Evolutionary conservation across 2,888 invertebrate species (phyloP).

Genomic region (Orthosia cruda): DNA sequence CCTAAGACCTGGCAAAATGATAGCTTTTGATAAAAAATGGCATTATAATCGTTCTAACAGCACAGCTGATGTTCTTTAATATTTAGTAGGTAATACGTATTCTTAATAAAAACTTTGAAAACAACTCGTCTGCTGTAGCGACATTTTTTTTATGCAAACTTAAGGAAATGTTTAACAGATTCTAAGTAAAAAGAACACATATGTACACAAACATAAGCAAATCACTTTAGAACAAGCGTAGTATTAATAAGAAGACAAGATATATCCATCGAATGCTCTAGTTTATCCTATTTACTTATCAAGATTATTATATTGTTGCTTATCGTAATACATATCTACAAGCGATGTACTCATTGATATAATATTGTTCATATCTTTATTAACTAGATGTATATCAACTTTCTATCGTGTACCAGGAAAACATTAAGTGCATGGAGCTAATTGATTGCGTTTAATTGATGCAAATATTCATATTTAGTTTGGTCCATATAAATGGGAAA

Average conservation of each 20-base stretch:
- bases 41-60: too few relatives aligned
- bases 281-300: slow-evolving; percentile 9
- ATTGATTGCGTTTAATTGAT: slow-evolving; percentile 7
- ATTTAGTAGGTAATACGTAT: too few relatives aligned
- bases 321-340: slow-evolving; percentile 11
- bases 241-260: not conserved
- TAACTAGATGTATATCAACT: slow-evolving; percentile 11
- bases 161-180: not conserved
- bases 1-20: too few relatives aligned
- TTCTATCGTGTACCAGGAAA: slow-evolving; percentile 19
- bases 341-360: slow-evolving; percentile 32
- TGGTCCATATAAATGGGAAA: not conserved
- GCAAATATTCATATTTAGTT: not conserved
- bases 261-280: slow-evolving; percentile 16
- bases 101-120: not conserved
- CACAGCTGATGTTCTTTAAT: too few relatives aligned
- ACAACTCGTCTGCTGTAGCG: not conserved
- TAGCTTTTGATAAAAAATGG: too few relatives aligned
- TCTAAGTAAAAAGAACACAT: not conserved
- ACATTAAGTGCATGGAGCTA: not conserved
- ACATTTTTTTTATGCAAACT: too few relatives aligned
- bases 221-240: not conserved
- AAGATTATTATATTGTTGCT: not conserved
- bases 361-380: not conserved
- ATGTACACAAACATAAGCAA: not conserved